A percentile compares a stretch with the other conserved stretches of the same genome.
Conservation (phyloP, 2,888 invertebrate genomes). For the Rosalia funebris region DNA sequence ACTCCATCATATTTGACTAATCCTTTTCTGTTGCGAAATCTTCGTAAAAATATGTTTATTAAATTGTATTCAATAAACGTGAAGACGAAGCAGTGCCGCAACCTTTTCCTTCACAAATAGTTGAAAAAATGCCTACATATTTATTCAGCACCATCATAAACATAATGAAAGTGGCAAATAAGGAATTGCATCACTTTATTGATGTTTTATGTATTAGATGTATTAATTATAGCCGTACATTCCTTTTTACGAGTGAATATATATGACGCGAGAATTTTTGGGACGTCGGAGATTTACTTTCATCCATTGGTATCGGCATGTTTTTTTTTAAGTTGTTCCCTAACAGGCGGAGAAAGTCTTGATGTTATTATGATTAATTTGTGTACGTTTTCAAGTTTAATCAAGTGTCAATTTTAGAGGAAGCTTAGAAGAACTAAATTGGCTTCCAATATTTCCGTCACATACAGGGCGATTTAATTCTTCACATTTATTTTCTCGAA, state of each 20-base stretch:
- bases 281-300: background rate
- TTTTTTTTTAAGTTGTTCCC: background rate
- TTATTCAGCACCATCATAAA: background rate
- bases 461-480: too few relatives aligned
- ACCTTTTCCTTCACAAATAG: background rate
- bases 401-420: too few relatives aligned
- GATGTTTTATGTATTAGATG: slow-evolving; percentile 6
- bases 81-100: background rate
- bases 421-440: too few relatives aligned
- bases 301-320: background rate
- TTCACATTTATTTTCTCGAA: too few relatives aligned
- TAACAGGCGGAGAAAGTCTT: too few relatives aligned
- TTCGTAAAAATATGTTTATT: background rate
- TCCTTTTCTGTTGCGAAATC: background rate
- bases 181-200: slow-evolving; percentile 13
- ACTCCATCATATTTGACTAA: background rate
- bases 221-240: background rate
- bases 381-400: too few relatives aligned
- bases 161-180: slow-evolving; percentile 12
- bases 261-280: background rate
- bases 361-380: too few relatives aligned
- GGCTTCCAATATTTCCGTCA: too few relatives aligned
- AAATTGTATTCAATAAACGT: background rate
- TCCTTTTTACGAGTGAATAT: background rate
- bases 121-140: background rate